A percentile compares a stretch with the other conserved stretches of the same genome.
These are phyloP conservation scores for Brachionus asplanchnoidis DNA, from an alignment of 1,140 invertebrate species.

Conservation along the genomic window DNA sequence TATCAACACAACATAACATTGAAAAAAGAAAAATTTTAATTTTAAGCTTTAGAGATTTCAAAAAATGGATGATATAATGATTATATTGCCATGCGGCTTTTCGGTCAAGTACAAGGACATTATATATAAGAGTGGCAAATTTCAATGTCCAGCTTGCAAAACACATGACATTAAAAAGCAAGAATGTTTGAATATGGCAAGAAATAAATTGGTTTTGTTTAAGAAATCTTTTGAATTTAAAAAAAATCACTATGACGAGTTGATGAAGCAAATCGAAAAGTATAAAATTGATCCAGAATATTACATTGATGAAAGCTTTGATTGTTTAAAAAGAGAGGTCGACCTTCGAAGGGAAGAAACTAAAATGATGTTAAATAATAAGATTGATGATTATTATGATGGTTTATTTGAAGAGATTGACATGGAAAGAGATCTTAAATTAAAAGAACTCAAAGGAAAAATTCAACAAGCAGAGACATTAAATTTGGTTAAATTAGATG, in stretches of 20 bases:
- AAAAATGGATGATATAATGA: not conserved
- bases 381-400: not conserved
- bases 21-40: no score
- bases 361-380: not conserved
- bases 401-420: not conserved
- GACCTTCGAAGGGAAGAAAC: not conserved
- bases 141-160: no score
- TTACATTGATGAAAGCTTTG: not conserved
- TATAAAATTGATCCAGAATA: not conserved
- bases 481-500: not conserved
- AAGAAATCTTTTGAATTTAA: no score
- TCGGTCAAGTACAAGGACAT: no score
- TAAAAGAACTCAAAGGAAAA: not conserved
- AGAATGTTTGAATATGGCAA: no score
- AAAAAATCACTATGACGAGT: no score
- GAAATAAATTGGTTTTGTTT: no score
- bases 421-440: not conserved
- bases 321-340: not conserved
- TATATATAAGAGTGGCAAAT: no score
- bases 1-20: no score
- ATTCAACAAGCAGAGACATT: no score
- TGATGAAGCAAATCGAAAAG: not conserved
- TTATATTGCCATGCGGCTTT: not conserved
- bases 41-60: no score
- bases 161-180: no score